These are phyloP conservation scores for Cyphomyrus discorhynchus DNA, from an alignment of 2,113 vertebrate genomes.

Conservation along the genomic window DNA sequence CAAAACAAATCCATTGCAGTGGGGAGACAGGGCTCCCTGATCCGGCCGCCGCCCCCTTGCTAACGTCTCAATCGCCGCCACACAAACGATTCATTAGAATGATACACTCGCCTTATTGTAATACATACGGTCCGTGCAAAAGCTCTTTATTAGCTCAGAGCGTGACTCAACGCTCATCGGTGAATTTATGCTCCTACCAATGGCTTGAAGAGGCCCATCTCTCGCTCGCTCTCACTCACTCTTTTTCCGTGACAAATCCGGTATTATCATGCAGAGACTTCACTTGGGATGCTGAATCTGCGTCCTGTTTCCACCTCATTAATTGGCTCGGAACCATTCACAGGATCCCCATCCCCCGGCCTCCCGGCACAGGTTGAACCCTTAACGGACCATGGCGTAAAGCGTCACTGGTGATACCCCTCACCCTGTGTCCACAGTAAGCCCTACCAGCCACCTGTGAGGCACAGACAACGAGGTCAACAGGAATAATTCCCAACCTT, in stretches of 20 bases:
- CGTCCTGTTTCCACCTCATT: conserved; percentile 64
- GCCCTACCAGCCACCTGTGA: neutral
- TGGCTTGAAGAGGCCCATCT: conserved; percentile 47
- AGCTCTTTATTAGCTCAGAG: conserved; percentile 55
- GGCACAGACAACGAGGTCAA: neutral
- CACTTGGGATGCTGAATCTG: conserved; percentile 52
- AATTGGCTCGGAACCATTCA: conserved; percentile 61
- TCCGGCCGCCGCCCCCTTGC: neutral
- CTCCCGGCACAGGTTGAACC: neutral
- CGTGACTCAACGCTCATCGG: conserved; percentile 57
- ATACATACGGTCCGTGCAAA: conserved; percentile 36
- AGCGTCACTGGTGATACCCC: conserved; percentile 1
- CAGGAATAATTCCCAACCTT: neutral
- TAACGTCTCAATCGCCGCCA: conserved; percentile 23
- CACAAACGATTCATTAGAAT: conserved; percentile 35
- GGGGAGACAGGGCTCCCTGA: conserved; percentile 52
- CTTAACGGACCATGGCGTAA: neutral
- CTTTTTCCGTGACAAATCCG: conserved; percentile 60
- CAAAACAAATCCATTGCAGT: conserved; percentile 32
- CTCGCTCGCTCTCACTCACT: conserved; percentile 22
- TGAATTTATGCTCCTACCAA: conserved; percentile 56
- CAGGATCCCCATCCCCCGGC: conserved; percentile 29
- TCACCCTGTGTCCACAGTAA: neutral
- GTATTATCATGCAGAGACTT: conserved; percentile 63
- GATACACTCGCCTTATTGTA: conserved; percentile 57